These are phyloP conservation scores for Callyntrura guangdongensis DNA, from an alignment of 2,888 invertebrate species.

Conservation along the genomic window DNA sequence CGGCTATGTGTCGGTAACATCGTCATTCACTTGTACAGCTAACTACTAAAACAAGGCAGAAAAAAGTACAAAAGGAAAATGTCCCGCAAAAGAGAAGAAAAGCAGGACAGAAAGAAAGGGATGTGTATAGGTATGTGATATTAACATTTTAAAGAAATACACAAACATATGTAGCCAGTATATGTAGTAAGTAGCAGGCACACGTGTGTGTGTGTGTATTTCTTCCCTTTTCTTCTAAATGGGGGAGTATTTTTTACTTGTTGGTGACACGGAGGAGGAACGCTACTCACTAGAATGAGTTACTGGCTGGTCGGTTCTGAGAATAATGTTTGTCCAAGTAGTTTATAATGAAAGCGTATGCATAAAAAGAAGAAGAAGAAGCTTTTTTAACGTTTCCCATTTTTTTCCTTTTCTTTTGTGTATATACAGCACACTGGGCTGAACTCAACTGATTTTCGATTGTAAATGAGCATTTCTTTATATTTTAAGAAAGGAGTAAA, in stretches of 20 bases:
- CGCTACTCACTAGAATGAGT: slow-evolving; percentile 56
- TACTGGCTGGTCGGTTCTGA: slow-evolving; percentile 50
- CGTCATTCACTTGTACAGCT: not conserved
- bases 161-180: not conserved
- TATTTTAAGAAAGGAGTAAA: not conserved
- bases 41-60: not conserved
- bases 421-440: not conserved
- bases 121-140: not conserved
- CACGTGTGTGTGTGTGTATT: not conserved
- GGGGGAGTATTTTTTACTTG: slow-evolving; percentile 39
- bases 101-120: not conserved
- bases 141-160: not conserved
- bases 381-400: not conserved
- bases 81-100: not conserved
- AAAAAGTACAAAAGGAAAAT: not conserved
- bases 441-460: not conserved
- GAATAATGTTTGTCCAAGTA: slow-evolving; percentile 43
- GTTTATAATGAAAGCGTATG: slow-evolving; percentile 47
- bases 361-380: slow-evolving; percentile 33
- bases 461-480: not conserved
- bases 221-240: slow-evolving; percentile 32
- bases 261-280: slow-evolving; percentile 61
- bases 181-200: not conserved
- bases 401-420: slow-evolving; percentile 15
- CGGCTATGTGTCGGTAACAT: slow-evolving; percentile 6